These are phyloP conservation scores for Strigamia crassipes DNA, from an alignment of 2,888 invertebrate genomes.

Conservation along the genomic window DNA sequence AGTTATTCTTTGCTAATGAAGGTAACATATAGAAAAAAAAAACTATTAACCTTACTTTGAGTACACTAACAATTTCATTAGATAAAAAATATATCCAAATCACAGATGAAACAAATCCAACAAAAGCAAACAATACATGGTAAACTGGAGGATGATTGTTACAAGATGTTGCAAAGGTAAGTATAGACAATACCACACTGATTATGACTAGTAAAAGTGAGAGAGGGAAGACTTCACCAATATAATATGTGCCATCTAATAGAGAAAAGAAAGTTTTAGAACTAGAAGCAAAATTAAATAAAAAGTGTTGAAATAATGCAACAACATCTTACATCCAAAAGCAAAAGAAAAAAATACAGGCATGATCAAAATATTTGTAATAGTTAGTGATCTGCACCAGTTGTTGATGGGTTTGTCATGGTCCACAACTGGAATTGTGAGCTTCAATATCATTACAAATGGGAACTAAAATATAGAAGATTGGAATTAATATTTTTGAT, in stretches of 20 bases:
- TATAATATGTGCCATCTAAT: constrained; percentile 49
- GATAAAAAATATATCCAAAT: constrained; percentile 68
- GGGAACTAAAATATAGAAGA: constrained; percentile 59
- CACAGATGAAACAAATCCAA: constrained; percentile 66
- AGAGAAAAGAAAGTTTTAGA: constrained; percentile 40
- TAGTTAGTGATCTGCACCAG: constrained; percentile 67
- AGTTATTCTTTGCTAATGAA: no score
- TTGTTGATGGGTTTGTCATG: constrained; percentile 61
- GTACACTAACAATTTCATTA: constrained; percentile 66
- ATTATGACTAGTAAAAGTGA: constrained; percentile 53
- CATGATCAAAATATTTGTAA: constrained; percentile 63
- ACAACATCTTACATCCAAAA: constrained; percentile 52
- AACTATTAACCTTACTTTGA: constrained; percentile 55
- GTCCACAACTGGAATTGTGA: constrained; percentile 66
- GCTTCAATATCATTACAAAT: constrained; percentile 62
- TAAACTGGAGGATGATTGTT: constrained; percentile 57
- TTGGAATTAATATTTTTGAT: neutral
- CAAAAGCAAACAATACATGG: constrained; percentile 62
- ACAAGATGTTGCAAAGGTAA: neutral
- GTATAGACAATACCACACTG: constrained; percentile 54
- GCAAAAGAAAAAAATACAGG: constrained; percentile 61
- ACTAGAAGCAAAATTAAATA: neutral
- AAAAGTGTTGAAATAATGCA: neutral
- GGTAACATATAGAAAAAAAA: neutral
- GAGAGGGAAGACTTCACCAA: constrained; percentile 50